Conservation (phyloP, 2,888 invertebrate species). For the Thysanoteuthis rhombus region DNA sequence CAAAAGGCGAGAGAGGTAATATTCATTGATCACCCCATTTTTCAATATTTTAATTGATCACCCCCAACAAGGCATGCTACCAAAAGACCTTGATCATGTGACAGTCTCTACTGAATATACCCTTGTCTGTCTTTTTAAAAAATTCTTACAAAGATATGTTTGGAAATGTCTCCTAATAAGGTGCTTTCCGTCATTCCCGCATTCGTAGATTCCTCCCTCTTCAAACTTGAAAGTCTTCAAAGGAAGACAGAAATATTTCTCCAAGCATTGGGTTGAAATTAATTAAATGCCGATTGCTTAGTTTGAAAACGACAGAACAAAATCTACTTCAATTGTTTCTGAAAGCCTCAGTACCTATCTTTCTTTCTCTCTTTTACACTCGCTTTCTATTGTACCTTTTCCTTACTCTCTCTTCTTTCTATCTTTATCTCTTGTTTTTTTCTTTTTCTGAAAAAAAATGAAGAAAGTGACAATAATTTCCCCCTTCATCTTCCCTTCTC, state of each 20-base stretch:
- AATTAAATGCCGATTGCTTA: not conserved
- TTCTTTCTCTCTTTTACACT: not conserved
- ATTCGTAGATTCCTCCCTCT: not conserved
- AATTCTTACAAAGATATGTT: not conserved
- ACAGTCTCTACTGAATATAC: too few relatives aligned
- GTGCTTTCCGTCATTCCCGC: not conserved
- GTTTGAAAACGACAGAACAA: not conserved
- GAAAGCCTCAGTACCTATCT: not conserved
- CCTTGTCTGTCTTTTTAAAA: too few relatives aligned
- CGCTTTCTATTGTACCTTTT: too few relatives aligned
- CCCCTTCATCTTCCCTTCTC: not conserved
- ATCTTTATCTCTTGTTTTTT: too few relatives aligned
- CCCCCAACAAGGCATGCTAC: too few relatives aligned
- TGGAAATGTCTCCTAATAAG: not conserved
- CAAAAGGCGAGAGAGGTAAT: too few relatives aligned
- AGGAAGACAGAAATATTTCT: not conserved
- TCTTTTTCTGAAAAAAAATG: too few relatives aligned
- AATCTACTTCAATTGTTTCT: not conserved
- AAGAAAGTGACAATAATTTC: not conserved
- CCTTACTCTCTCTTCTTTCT: too few relatives aligned
- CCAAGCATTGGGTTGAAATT: not conserved
- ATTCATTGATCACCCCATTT: too few relatives aligned
- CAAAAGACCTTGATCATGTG: too few relatives aligned
- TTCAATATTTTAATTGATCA: too few relatives aligned
- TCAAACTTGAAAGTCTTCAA: not conserved